Percentiles rank a stretch among this genome's conserved stretches.
These are phyloP conservation scores for Odontesthes bonariensis DNA, from an alignment of 2,113 vertebrate species.

Conservation along the genomic window DNA sequence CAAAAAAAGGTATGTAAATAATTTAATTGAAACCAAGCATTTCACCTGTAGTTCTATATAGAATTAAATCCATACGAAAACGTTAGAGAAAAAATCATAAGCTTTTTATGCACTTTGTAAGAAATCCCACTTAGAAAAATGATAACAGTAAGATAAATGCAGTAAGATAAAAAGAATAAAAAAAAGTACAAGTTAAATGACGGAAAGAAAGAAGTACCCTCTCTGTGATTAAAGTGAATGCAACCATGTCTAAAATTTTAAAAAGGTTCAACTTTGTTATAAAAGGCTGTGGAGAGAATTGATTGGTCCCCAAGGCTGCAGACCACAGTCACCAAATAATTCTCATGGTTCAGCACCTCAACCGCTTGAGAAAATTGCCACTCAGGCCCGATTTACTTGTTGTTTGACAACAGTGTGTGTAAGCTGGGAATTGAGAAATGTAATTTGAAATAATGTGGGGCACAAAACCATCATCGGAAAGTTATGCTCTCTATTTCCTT, in stretches of 20 bases:
- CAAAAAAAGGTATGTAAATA: no score
- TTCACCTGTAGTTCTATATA: no score
- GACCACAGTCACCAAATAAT: slow-evolving; percentile 27
- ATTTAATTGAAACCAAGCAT: no score
- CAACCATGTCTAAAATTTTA: slow-evolving; percentile 19
- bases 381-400: slow-evolving; percentile 30
- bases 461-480: not conserved
- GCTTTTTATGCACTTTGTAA: no score
- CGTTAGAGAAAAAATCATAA: no score
- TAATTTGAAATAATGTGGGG: not conserved
- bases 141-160: not conserved
- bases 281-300: slow-evolving; percentile 21
- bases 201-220: not conserved
- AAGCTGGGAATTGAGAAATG: slow-evolving; percentile 9
- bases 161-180: not conserved
- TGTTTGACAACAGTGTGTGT: slow-evolving; percentile 21
- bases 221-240: slow-evolving; percentile 23
- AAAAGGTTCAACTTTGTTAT: slow-evolving; percentile 29
- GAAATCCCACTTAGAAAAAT: no score
- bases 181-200: not conserved
- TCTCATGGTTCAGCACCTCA: slow-evolving; percentile 41
- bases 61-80: not conserved
- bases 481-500: not conserved
- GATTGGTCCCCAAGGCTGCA: slow-evolving; percentile 40
- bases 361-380: slow-evolving; percentile 32